Percentiles rank a stretch among this genome's conserved stretches.
These are phyloP conservation scores for human (Homo sapiens) DNA, from an alignment of 2,113 vertebrate genomes.

Conservation along the genomic window GRCh38 chr3:109972001-109972500, in stretches of 20 bases:
- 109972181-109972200: neutral
- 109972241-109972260: neutral
- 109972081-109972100: neutral
- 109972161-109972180: neutral
- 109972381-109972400: neutral
- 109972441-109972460: neutral
- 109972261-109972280: neutral
- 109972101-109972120: neutral
- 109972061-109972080: neutral
- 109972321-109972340: neutral
- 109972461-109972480: neutral
- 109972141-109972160: neutral
- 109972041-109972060: neutral
- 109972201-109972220: neutral
- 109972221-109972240: neutral
- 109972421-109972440: neutral
- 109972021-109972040: neutral
- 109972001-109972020: neutral
- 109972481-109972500: neutral
- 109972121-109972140: neutral
- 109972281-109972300: neutral
- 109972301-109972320: neutral
- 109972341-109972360: neutral
- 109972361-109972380: neutral
- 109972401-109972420: conserved; percentile 26